Percentiles rank a stretch among this genome's conserved stretches.
Evolutionary conservation across 2,113 vertebrate genomes (phyloP).

Genomic region (Pedionomus torquatus): DNA sequence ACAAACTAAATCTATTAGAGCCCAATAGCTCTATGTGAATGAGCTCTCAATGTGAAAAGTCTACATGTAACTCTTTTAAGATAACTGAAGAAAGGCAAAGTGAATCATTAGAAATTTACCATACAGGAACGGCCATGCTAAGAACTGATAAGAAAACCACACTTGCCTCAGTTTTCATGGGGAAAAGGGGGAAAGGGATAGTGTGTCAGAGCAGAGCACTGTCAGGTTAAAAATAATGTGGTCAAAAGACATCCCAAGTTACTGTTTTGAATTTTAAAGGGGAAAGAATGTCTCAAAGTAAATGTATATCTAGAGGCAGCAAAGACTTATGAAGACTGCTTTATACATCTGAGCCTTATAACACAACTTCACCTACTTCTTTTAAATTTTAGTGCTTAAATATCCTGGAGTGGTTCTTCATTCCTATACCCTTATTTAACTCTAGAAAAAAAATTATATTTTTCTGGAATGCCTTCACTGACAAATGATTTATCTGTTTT

Average conservation of each 20-base stretch:
- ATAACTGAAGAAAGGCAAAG: neutral
- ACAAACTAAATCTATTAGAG: neutral
- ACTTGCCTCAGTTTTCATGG: neutral
- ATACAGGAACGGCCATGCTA: neutral
- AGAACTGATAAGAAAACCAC: conserved; percentile 12
- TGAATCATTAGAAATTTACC: neutral
- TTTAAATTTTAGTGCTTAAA: neutral
- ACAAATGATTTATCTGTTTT: neutral
- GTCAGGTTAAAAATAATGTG: neutral
- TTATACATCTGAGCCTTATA: neutral
- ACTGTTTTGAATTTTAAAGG: conserved; percentile 3
- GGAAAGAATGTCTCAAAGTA: neutral
- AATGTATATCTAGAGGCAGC: neutral
- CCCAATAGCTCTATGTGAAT: too few relatives aligned
- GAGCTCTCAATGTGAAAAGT: neutral
- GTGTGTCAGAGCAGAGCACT: neutral
- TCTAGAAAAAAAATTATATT: neutral
- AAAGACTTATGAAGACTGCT: neutral
- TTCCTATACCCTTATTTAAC: neutral
- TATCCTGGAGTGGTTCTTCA: neutral
- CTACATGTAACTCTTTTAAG: neutral
- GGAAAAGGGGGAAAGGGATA: neutral
- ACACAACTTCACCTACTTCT: neutral
- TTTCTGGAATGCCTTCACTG: neutral
- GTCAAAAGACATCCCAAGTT: neutral